A percentile compares a stretch with the other conserved stretches of the same genome.
phyloP scores from a whole-genome alignment of 2,797 vertebrate species.

The Lindbergichthys nudifrons region DNA sequence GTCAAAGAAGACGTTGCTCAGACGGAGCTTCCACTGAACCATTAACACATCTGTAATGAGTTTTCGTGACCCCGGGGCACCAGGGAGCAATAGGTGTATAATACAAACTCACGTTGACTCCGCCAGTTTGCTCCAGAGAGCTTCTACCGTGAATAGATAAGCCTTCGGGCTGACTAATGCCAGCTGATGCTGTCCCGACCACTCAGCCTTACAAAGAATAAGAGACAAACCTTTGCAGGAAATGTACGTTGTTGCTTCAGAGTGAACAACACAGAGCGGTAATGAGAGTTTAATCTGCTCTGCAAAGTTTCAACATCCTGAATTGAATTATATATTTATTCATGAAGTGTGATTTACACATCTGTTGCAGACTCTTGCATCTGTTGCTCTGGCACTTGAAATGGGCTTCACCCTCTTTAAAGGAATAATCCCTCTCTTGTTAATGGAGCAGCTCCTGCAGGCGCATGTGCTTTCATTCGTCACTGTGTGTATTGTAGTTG shows the following conservation, averaged over 20 bases:
- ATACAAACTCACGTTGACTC: conserved; percentile 60
- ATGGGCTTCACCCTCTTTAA: conserved; percentile 33
- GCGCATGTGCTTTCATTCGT: conserved; percentile 6
- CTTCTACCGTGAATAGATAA: conserved; percentile 49
- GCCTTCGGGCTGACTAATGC: conserved; percentile 52
- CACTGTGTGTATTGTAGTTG: background rate
- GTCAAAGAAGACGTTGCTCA: conserved; percentile 21
- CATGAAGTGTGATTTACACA: conserved; percentile 58
- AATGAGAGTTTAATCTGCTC: conserved; percentile 7
- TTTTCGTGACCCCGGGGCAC: conserved; percentile 65
- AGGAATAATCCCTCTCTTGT: conserved; percentile 48
- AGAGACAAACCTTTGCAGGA: conserved; percentile 25
- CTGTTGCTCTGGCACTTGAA: conserved; percentile 62
- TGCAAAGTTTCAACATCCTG: conserved; percentile 40
- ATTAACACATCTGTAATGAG: conserved; percentile 71
- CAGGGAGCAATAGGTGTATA: conserved; percentile 50
- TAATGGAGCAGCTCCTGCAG: conserved; percentile 18
- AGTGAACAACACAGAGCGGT: background rate
- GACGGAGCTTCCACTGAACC: conserved; percentile 42
- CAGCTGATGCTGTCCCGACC: conserved; percentile 58
- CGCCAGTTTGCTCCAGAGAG: conserved; percentile 45
- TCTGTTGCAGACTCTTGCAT: conserved; percentile 62
- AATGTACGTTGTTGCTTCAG: background rate
- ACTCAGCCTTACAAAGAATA: conserved; percentile 36
- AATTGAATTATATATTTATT: conserved; percentile 43